Base-by-base conservation (phyloP, 1,140 invertebrate genomes). In the Cotesia vestalis region DNA sequence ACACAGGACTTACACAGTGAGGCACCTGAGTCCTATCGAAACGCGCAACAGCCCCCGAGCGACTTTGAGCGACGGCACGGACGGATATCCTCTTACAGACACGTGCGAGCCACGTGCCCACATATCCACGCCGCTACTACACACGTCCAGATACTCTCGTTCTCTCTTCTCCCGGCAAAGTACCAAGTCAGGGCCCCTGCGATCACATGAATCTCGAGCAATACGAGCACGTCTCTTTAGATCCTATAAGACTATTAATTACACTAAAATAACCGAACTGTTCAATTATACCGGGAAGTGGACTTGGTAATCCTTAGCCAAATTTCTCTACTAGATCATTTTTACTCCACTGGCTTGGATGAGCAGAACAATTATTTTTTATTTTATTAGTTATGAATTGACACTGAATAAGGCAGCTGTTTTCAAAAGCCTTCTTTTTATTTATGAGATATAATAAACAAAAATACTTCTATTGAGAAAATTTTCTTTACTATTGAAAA, bases 51-150 rank as follows among this genome's bases (percentile, higher is more conserved):
- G 27, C 27, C 66, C 51, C 51, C 51, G 14, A 66, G 46, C 69
- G 36, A 59, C 67, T 66, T 73, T 52, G 64, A 69, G 69, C 72
- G 75, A 80, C 78, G 61, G 73, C 72, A 73, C 69, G 67, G 51
- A 67, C 51, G 66, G 51, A 67, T 67, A 67, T 67, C 51, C 40
- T 55, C 66, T 67, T 67, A 72, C 64, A 75, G 77, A 79, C 84
- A 84, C 84, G 84, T 85, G 83, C 78, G 76, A 69, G 79, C 77
- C 84, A 85, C 84, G 84, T 85, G 83, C 81, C 83, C 75, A 81
- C 20, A 11, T 27, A 59, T 59, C 14, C 57, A 20, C 27, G 57
- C 20, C 17, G 4, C 17, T 17, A 59, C 14, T 20, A 59, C 14
- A 27, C 52, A 34, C 66, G 17, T 34, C 27, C 66, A 64, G 62